These are phyloP conservation scores for Clinocottus analis DNA, from an alignment of 2,113 vertebrate genomes.

Conservation along the genomic window DNA sequence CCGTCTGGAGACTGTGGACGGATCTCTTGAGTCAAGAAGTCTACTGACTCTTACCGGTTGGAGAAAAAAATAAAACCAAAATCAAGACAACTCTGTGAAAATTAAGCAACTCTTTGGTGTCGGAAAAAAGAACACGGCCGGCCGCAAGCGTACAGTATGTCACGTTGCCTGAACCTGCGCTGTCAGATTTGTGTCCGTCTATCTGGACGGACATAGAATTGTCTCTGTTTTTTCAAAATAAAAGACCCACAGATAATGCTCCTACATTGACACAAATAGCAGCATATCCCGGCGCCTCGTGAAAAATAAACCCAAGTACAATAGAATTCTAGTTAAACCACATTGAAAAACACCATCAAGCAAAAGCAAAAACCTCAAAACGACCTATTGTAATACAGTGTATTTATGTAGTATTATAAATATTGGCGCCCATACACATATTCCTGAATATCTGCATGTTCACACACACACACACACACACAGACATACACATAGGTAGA, in stretches of 20 bases:
- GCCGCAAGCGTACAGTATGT: slow-evolving; percentile 52
- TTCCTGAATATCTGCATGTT: slow-evolving; percentile 77
- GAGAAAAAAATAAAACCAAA: slow-evolving; percentile 24
- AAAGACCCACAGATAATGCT: slow-evolving; percentile 79
- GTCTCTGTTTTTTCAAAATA: slow-evolving; percentile 64
- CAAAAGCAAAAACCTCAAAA: slow-evolving; percentile 71
- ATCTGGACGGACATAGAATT: slow-evolving; percentile 74
- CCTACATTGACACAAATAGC: slow-evolving; percentile 84
- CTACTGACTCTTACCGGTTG: slow-evolving; percentile 28
- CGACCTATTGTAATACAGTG: slow-evolving; percentile 67
- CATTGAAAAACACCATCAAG: slow-evolving; percentile 75
- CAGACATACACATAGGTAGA: slow-evolving; percentile 73
- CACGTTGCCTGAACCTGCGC: slow-evolving; percentile 75
- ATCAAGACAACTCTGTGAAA: slow-evolving; percentile 77
- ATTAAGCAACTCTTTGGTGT: slow-evolving; percentile 81
- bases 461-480: slow-evolving; percentile 72
- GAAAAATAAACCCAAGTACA: slow-evolving; percentile 64
- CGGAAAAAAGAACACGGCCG: slow-evolving; percentile 73
- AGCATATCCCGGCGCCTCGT: slow-evolving; percentile 86
- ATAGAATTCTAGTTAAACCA: slow-evolving; percentile 68
- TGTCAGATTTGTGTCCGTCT: slow-evolving; percentile 88
- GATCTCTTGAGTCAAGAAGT: no score
- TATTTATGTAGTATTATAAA: slow-evolving; percentile 71
- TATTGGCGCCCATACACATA: slow-evolving; percentile 76
- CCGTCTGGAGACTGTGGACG: slow-evolving; percentile 20